These are phyloP conservation scores for Hydriomena furcata DNA, from an alignment of 2,888 invertebrate genomes.

Conservation along the genomic window DNA sequence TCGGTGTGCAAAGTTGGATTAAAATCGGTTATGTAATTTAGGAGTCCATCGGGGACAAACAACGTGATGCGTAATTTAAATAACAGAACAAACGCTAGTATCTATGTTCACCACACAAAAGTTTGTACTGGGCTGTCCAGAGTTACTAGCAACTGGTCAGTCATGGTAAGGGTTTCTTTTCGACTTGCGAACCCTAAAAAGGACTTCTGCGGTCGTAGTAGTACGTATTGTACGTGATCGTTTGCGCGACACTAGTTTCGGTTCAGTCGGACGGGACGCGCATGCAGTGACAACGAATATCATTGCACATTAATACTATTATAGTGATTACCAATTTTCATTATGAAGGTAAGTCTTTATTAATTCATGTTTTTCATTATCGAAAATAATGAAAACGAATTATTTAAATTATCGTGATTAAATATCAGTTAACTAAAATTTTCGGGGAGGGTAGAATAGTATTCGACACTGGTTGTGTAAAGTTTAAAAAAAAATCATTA, in stretches of 20 bases:
- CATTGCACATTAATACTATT: constrained; percentile 11
- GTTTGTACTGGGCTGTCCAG: too few relatives aligned
- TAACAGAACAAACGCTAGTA: too few relatives aligned
- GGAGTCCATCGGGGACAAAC: too few relatives aligned
- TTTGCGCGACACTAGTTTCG: constrained; percentile 18
- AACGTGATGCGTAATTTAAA: too few relatives aligned
- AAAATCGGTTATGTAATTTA: too few relatives aligned
- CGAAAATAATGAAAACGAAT: too few relatives aligned
- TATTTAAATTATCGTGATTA: too few relatives aligned
- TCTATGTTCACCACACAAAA: too few relatives aligned
- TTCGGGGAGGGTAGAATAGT: constrained; percentile 10
- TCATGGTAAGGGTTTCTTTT: too few relatives aligned
- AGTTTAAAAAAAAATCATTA: neutral
- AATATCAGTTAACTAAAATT: neutral
- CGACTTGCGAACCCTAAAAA: neutral
- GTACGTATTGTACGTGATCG: constrained; percentile 1
- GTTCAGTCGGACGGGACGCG: constrained; percentile 13
- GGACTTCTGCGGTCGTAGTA: neutral
- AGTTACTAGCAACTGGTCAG: too few relatives aligned
- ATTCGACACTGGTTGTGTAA: neutral
- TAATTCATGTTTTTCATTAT: neutral
- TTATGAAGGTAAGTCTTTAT: constrained; percentile 33
- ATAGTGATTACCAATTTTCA: constrained; percentile 17
- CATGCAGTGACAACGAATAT: constrained; percentile 5
- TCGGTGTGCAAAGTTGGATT: too few relatives aligned